Base-by-base conservation (phyloP, 1,140 invertebrate species). In the Mya arenaria region DNA sequence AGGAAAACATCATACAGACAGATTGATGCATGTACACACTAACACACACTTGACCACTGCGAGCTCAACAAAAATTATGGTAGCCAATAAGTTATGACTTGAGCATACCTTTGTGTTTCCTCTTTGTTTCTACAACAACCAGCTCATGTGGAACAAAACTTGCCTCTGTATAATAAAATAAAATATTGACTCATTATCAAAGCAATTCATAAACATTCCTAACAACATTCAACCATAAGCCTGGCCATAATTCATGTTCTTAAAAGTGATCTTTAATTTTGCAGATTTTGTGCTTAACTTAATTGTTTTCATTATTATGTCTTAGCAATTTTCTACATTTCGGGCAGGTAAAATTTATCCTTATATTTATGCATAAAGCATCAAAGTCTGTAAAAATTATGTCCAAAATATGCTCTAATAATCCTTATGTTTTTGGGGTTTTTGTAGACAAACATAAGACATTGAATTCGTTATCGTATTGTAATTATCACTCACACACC, bases 111-210 rank as follows among this genome's bases (percentile, higher is more conserved):
- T 41, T 36, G 13, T 72, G 34, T 44, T 60, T 74, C 36, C 30
- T 58, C 44, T 74, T 74, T 34, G n/a, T 74, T 60, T 74, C 72
- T 1, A 74, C 72, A 25, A 62, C 34, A 60, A 74, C 32, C 13
- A 58, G 32, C 34, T 58, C 44, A n/a, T 56, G 37, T 30, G 72
- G 72, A 15, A 60, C 37, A 62, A 74, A 74, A 8, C 62, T 56
- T 39, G 56, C 41, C 34, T 62, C 72, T 74, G 32, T 28, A 62
- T 60, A 4, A 56, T 25, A 25, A 39, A 52, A 1, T n/a, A 3
- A 52, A 1, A 4, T n/a, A 52, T 52, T 4, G 25, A 4, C 2
- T 52, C 17, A 8, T 8, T 52, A n/a, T 52, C 17, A 10, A 52
- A 52, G 48, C 25, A 52, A 52, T n/a, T n/a, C n/a, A 52, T 52